phyloP scores from a whole-genome alignment of 2,797 vertebrate species.

The Sebastiscus albofasciatus region DNA sequence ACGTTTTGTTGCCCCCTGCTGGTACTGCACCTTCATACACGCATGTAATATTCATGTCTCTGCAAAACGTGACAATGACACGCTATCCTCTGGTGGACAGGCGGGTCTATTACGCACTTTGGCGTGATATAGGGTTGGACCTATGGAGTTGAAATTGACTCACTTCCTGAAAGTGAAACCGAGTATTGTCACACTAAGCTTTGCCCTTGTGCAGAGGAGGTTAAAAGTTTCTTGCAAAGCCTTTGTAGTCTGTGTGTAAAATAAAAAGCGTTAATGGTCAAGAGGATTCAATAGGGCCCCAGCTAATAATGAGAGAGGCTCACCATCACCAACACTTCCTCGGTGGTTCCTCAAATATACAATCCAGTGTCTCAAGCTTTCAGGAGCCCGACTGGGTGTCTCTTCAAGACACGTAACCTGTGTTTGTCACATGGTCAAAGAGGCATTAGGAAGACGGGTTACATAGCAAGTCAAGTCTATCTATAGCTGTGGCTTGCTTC shows the following conservation, averaged over 20 bases:
- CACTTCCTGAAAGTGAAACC: neutral
- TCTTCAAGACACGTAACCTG: conserved; percentile 89
- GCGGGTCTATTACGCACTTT: no score
- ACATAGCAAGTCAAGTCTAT: neutral
- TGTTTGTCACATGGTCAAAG: neutral
- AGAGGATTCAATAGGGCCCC: neutral
- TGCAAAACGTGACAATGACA: no score
- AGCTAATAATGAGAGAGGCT: neutral
- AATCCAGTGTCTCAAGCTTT: conserved; percentile 86
- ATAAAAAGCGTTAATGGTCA: neutral
- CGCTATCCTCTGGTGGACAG: no score
- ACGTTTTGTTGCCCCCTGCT: no score
- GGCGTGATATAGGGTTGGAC: no score
- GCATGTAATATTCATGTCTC: no score
- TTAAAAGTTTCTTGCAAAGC: conserved; percentile 87
- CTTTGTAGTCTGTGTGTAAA: conserved; percentile 18
- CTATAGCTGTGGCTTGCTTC: neutral
- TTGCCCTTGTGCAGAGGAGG: conserved; percentile 77
- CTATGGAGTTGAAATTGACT: neutral
- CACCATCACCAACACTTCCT: conserved; percentile 85
- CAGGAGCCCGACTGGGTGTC: conserved; percentile 78
- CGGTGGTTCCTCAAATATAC: conserved; percentile 58
- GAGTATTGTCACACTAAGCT: neutral
- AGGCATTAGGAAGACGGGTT: neutral
- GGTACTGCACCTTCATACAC: no score